A percentile compares a stretch with the other conserved stretches of the same genome.
Conservation (phyloP, 2,888 invertebrate species). For the Xanthorhoe spadicearia region DNA sequence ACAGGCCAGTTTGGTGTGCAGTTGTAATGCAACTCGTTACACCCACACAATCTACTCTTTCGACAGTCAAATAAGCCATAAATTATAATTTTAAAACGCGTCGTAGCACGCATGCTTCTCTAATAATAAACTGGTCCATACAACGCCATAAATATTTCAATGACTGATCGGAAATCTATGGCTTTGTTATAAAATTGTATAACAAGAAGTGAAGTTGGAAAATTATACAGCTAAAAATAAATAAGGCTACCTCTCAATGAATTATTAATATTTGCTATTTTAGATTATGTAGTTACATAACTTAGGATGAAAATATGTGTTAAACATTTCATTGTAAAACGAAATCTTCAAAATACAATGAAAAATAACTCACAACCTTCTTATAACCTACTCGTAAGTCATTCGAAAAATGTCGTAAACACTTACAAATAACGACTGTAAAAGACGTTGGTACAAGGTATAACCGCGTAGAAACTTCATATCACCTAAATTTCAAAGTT, state of each 20-base stretch:
- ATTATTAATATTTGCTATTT: neutral
- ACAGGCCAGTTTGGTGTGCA: constrained; percentile 26
- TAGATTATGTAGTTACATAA: neutral
- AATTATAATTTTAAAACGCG: constrained; percentile 80
- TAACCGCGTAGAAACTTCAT: no score
- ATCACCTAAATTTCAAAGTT: no score
- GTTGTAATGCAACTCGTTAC: constrained; percentile 56
- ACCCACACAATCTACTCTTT: constrained; percentile 77
- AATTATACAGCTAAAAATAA: constrained; percentile 6
- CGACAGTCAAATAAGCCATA: constrained; percentile 79
- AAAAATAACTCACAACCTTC: no score
- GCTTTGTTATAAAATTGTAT: constrained; percentile 22
- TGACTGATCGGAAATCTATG: constrained; percentile 39
- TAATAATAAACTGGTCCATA: constrained; percentile 53
- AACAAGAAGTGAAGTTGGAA: constrained; percentile 8
- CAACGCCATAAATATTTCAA: constrained; percentile 55
- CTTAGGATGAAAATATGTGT: neutral
- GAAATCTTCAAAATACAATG: neutral
- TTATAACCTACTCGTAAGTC: no score
- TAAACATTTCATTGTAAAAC: neutral
- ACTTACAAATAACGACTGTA: no score
- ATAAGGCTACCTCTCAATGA: neutral
- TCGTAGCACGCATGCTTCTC: constrained; percentile 59
- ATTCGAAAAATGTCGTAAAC: no score
- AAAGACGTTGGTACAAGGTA: no score